Percentiles rank a stretch among this genome's conserved stretches.
Evolutionary conservation across 2,113 vertebrate species (phyloP).

Genomic region (Eudyptes chrysolophus): DNA sequence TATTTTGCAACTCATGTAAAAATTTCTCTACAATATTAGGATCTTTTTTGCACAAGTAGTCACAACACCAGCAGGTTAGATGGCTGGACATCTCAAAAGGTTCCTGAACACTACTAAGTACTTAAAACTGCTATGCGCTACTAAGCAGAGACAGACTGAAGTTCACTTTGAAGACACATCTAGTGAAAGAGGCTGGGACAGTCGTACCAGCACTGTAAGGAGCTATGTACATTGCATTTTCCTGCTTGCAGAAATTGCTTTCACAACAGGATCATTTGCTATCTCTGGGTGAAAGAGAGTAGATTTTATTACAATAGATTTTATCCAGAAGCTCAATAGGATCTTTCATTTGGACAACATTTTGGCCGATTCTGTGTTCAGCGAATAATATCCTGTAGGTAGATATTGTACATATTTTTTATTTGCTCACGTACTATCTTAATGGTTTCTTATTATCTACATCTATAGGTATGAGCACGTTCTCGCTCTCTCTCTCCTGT

Average conservation of each 20-base stretch:
- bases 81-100: neutral
- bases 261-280: neutral
- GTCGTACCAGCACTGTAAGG: neutral
- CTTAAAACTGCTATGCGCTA: neutral
- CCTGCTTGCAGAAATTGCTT: neutral
- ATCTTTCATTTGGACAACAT: slow-evolving; percentile 5
- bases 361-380: neutral
- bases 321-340: neutral
- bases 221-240: neutral
- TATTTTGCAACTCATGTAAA: neutral
- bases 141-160: neutral
- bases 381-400: neutral
- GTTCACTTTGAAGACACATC: neutral
- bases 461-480: neutral
- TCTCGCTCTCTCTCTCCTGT: neutral
- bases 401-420: neutral
- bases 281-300: neutral
- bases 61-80: neutral
- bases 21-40: neutral
- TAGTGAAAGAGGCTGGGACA: neutral
- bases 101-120: neutral
- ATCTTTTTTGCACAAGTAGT: neutral
- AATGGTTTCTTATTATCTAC: neutral
- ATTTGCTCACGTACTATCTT: neutral
- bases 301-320: slow-evolving; percentile 17